Percentiles rank a stretch among this genome's conserved stretches.
These are phyloP conservation scores for Hydropotes inermis DNA, from an alignment of 2,113 vertebrate species.

Conservation along the genomic window DNA sequence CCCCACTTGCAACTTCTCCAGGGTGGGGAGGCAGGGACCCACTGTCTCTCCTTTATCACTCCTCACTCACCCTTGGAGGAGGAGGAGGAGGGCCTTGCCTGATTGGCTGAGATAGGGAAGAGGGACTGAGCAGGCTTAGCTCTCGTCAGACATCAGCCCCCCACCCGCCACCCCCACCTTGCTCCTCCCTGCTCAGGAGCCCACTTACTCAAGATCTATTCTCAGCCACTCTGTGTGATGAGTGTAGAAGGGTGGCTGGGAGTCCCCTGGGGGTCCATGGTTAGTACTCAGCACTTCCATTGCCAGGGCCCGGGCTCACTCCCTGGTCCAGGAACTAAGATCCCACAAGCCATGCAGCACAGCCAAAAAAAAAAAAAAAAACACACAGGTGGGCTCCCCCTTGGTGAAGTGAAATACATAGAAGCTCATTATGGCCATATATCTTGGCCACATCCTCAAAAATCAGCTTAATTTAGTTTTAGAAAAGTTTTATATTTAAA, in stretches of 20 bases:
- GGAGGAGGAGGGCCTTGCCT: not conserved
- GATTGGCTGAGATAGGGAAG: not conserved
- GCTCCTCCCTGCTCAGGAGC: not conserved
- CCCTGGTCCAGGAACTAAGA: not conserved
- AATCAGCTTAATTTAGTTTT: not conserved
- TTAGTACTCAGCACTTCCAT: not conserved
- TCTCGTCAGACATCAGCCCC: not conserved
- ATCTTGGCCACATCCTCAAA: not conserved
- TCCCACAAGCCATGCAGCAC: not conserved
- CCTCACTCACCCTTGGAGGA: not conserved
- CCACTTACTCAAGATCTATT: no score
- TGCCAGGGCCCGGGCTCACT: accelerated
- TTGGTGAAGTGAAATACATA: not conserved
- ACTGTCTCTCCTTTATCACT: no score
- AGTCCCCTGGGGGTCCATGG: not conserved
- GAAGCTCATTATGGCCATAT: not conserved
- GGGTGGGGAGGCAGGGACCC: not conserved
- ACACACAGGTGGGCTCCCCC: not conserved
- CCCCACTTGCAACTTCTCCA: not conserved
- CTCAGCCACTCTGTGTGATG: not conserved
- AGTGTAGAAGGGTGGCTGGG: not conserved
- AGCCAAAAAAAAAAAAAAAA: not conserved
- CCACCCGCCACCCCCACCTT: not conserved
- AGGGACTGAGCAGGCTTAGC: not conserved
- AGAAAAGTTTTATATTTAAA: not conserved